phyloP scores from a whole-genome alignment of 35 echinoderm and acorn worm genomes.

The Patiria miniata region DNA sequence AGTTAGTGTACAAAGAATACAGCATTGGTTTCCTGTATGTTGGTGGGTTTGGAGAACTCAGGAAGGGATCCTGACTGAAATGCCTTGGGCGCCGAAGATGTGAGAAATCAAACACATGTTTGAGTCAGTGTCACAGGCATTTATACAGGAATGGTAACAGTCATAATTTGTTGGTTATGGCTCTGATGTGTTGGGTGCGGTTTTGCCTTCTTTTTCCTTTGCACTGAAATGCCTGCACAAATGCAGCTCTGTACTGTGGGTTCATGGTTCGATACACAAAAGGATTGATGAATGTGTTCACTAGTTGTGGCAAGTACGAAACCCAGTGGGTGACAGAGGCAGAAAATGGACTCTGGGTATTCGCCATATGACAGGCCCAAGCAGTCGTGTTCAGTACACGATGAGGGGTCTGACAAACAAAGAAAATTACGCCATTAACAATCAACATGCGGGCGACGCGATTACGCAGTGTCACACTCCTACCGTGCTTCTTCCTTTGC shows the following conservation, averaged over 20 bases:
- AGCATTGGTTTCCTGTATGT: no score
- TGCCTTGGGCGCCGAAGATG: no score
- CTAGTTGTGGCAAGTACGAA: neutral
- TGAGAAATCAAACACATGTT: no score
- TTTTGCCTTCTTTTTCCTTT: no score
- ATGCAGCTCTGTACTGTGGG: conserved; percentile 8
- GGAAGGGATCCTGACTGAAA: no score
- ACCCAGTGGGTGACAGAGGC: neutral
- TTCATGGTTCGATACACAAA: neutral
- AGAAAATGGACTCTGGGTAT: neutral
- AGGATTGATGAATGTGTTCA: neutral
- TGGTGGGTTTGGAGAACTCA: no score
- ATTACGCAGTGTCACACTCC: neutral
- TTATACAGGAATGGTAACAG: no score
- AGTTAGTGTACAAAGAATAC: no score
- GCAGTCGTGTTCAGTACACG: neutral
- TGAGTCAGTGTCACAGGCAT: no score
- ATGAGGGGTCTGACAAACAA: neutral
- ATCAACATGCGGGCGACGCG: neutral
- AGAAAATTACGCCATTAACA: neutral
- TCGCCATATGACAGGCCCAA: neutral
- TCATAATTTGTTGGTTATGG: no score
- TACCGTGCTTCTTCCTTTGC: neutral
- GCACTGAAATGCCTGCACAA: neutral
- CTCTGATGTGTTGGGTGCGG: no score